Percentiles rank a stretch among this genome's conserved stretches.
Evolutionary conservation across 1,140 invertebrate species (phyloP).

Genomic region (Caerostris extrusa): DNA sequence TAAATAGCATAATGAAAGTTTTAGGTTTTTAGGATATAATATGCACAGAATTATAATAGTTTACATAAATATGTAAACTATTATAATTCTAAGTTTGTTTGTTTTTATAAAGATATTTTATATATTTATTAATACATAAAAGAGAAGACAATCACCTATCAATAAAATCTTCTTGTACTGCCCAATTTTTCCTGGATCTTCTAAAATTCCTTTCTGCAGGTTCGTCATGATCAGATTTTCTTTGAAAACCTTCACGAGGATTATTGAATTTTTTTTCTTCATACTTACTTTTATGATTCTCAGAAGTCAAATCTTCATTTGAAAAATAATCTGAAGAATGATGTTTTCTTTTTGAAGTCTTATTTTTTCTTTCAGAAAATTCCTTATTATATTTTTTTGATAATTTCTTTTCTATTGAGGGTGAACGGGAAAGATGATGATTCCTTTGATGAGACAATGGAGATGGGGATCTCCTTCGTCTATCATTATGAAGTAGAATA

Average conservation of each 20-base stretch:
- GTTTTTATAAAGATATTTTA: too few species aligned
- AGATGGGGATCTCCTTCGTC: background rate
- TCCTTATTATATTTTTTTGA: background rate
- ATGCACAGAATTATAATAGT: too few species aligned
- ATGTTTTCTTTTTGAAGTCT: background rate
- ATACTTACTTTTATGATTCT: background rate
- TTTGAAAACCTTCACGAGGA: background rate
- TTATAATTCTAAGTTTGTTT: too few species aligned
- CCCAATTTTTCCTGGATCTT: background rate
- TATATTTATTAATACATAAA: too few species aligned
- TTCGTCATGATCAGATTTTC: background rate
- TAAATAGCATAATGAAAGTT: too few species aligned
- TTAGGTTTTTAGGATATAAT: too few species aligned
- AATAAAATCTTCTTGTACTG: slow-evolving; percentile 15
- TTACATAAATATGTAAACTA: too few species aligned
- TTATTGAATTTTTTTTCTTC: slow-evolving; percentile 2
- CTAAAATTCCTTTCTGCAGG: background rate
- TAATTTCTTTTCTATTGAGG: background rate
- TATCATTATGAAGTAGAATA: background rate
- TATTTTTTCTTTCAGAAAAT: background rate
- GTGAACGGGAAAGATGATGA: background rate
- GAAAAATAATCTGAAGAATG: background rate
- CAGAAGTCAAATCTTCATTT: background rate
- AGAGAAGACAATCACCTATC: background rate
- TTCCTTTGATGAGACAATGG: background rate